Conservation (phyloP, 2,113 vertebrate species). For the Siniperca knerii region DNA sequence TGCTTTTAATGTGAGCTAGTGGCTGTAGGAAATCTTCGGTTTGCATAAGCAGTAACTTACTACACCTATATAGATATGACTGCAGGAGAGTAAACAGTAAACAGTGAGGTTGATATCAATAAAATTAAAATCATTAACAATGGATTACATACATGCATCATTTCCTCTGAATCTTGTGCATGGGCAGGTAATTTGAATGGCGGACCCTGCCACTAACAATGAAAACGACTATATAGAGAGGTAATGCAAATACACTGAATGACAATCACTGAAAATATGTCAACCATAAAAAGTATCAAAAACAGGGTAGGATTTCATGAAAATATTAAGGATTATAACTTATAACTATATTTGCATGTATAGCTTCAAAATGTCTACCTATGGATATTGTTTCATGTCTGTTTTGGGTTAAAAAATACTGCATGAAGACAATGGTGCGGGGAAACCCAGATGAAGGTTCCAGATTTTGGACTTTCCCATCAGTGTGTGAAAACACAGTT, state of each 20-base stretch:
- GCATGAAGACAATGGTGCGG: neutral
- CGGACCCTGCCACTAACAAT: neutral
- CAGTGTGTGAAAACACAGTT: conserved; percentile 47
- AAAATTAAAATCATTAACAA: neutral
- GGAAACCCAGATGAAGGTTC: conserved; percentile 5
- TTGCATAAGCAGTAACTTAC: neutral
- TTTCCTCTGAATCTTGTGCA: neutral
- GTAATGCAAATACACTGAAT: neutral
- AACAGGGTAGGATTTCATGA: neutral
- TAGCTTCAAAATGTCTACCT: neutral
- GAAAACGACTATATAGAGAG: neutral
- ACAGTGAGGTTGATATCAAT: conserved; percentile 3
- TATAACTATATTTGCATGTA: neutral
- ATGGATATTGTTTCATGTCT: conserved; percentile 1
- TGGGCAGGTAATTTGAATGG: neutral
- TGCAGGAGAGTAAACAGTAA: neutral
- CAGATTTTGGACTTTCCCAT: conserved; percentile 27
- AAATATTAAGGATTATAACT: neutral
- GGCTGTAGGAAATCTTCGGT: neutral
- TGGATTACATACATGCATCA: neutral
- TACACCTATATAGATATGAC: neutral
- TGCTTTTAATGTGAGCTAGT: neutral
- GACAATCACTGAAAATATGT: neutral
- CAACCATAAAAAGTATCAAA: neutral
- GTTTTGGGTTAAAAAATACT: neutral